Evolutionary conservation across 2,797 vertebrate species (phyloP).

Genomic region (Neosalanx taihuensis): DNA sequence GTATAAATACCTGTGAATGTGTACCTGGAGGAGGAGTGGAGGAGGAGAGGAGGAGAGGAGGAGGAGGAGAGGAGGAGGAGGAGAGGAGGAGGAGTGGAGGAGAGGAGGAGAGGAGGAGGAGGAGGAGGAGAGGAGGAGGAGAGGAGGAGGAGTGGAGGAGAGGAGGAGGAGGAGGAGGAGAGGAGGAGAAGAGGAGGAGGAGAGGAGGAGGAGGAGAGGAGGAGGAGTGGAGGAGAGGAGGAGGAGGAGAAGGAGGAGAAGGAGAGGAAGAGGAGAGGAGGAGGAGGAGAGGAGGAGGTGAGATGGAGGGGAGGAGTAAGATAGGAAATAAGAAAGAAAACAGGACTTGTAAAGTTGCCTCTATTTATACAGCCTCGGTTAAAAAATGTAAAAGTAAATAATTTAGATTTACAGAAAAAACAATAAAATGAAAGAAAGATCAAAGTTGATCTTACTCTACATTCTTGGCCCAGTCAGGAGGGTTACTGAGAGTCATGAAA

Average conservation of each 20-base stretch:
- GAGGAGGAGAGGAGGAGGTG: neutral
- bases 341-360: too few relatives aligned
- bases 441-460: conserved; percentile 88
- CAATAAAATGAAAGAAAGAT: too few relatives aligned
- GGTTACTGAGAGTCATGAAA: conserved; percentile 96
- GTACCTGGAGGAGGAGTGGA: conserved; percentile 74
- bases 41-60: neutral
- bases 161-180: neutral
- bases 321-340: too few relatives aligned
- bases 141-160: neutral
- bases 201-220: neutral
- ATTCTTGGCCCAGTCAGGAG: conserved; percentile 97
- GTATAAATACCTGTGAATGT: conserved; percentile 99
- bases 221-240: neutral
- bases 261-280: neutral
- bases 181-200: neutral
- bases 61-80: neutral
- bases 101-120: neutral
- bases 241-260: neutral
- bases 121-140: too few relatives aligned
- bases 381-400: conserved; percentile 7
- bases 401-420: neutral
- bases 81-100: neutral
- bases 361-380: neutral
- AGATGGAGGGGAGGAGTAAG: neutral